Base-by-base conservation (phyloP, 1,140 invertebrate genomes). In the Acromyrmex charruanus region DNA sequence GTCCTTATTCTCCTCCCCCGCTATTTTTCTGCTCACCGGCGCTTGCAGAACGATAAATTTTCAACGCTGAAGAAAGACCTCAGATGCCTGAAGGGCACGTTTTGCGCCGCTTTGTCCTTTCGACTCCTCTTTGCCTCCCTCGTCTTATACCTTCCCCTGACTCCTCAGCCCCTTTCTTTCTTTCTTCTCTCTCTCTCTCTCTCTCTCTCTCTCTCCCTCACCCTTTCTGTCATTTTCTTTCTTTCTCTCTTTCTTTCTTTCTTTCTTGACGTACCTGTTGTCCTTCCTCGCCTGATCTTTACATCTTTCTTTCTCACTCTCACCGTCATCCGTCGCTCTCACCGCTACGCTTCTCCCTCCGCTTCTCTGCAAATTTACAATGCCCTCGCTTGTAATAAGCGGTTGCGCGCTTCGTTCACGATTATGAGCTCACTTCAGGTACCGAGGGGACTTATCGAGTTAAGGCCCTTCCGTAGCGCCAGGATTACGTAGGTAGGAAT, bases 341-440 rank as follows among this genome's bases (percentile, higher is more conserved):
- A 68, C 35, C 7, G 35, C 53, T 68, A 49, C 65, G 69, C 75
- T 68, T 69, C 82, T 87, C 77, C 44, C 75, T 89, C 77, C 79
- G 61, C 75, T 87, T 87, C 85, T 82, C 87, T 69, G 87, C 85
- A 92, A 90, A 92, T 92, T 92, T 92, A 91, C 92, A 92, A 92
- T 91, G 85, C 90, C 80, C 88, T 88, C 91, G 90, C 90, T 92
- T 92, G 90, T 92, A 92, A 92, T 92, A 92, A 92, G 92, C 90
- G 86, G 87, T 92, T 91, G 91, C 86, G 87, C 87, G 77, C 86
- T 90, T 89, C 82, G 86, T 89, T 86, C 91, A 84, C 88, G 88
- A 91, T 92, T 91, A 92, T 91, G 91, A 91, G 89, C 90, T 93
- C 89, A 89, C 89, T 91, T 91, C 86, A 87, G 90, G 79, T 89